Base-by-base conservation (phyloP, 1,140 invertebrate genomes). In the Drosophila sulfurigaster region DNA sequence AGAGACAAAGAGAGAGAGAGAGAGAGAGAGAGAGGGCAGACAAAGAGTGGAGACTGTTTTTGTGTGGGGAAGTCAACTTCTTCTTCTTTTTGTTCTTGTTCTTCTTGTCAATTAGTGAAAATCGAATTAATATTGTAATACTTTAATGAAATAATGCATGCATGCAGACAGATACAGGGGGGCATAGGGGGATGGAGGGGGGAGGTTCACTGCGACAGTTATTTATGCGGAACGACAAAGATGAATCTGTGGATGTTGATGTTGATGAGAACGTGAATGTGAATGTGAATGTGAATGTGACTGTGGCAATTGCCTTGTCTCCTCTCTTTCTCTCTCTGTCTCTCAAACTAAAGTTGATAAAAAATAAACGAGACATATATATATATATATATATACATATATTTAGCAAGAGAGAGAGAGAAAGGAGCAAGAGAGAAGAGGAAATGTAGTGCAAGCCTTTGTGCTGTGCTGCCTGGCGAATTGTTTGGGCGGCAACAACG, bases 51-150 rank as follows among this genome's bases (percentile, higher is more conserved):
- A 48, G 20, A 32, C 56, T 25, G 20, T 25, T 25, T 25, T 0
- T 25, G 20, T 43, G 20, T 13, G 35, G 25, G 30, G 10, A 32
- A 8, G 20, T 25, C 20, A 3, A 3, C 20, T 25, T 25, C 20
- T 25, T 25, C 20, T 25, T 4, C 20, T 25, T 25, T 41, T 74
- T 41, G 38, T 46, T 25, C 49, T 74, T 41, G 38, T 46, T 68
- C 77, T 78, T 71, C 35, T 57, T 72, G 70, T 83, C 83, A 88
- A 88, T 88, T 88, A 88, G 85, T 78, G 75, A 78, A 88, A 89
- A 88, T 88, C 85, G 85, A 88, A 88, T 88, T 88, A 89, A 88
- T 88, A 88, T 88, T 88, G 83, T 88, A 88, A 87, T 87, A 75
- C 79, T 88, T 87, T 88, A 88, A 89, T 89, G 80, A 83, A 88